phyloP scores from a whole-genome alignment of 2,797 vertebrate genomes.

The Dicrostonyx torquatus region DNA sequence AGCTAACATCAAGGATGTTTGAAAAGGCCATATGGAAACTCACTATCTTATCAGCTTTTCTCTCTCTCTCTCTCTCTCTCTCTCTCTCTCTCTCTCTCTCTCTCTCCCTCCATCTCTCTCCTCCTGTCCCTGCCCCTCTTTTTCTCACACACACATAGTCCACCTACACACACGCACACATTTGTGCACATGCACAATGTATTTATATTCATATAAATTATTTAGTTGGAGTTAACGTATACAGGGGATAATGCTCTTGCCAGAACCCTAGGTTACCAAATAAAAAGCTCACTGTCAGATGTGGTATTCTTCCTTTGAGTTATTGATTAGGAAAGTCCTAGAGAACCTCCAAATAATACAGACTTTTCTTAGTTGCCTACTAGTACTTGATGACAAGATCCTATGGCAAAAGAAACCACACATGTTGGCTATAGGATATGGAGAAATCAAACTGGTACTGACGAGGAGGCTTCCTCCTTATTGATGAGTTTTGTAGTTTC shows the following conservation, averaged over 20 bases:
- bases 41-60: not conserved
- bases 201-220: not conserved
- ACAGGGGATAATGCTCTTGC: not conserved
- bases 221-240: not conserved
- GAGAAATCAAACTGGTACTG: not conserved
- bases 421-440: not conserved
- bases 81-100: too few species aligned
- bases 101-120: too few species aligned
- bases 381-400: not conserved
- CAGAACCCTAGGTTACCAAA: not conserved
- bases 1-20: not conserved
- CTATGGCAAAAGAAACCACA: not conserved
- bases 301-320: not conserved
- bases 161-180: not conserved
- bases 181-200: not conserved
- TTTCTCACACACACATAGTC: not conserved
- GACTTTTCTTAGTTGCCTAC: not conserved
- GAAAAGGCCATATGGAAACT: not conserved
- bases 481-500: not conserved
- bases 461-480: too few species aligned
- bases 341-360: not conserved
- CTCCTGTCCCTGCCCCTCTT: too few species aligned
- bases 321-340: not conserved
- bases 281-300: not conserved
- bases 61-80: too few species aligned